These are phyloP conservation scores for Lamellibrachia columna DNA, from an alignment of 2,888 invertebrate genomes.

Conservation along the genomic window DNA sequence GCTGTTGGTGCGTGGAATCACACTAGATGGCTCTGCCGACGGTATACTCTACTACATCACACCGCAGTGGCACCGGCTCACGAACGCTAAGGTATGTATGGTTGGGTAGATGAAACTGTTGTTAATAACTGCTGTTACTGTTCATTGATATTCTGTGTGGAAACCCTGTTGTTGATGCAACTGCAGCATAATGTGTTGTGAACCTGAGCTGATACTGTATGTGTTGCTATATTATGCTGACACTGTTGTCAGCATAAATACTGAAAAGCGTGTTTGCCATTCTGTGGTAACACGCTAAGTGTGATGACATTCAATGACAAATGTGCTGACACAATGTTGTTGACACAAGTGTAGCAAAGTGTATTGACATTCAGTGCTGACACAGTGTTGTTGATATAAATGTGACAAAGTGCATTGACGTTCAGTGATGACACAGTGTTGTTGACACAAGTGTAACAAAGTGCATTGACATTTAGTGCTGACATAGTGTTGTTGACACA, in stretches of 20 bases:
- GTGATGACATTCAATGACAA: background rate
- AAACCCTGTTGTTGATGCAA: background rate
- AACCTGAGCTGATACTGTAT: too few species aligned
- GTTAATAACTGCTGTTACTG: background rate
- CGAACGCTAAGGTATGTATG: slow-evolving; percentile 20
- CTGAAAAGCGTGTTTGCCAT: too few species aligned
- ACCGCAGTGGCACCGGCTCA: slow-evolving; percentile 55
- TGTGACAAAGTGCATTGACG: too few species aligned
- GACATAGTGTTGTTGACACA: background rate
- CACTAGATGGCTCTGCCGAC: slow-evolving; percentile 52
- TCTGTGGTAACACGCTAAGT: background rate
- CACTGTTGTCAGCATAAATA: too few species aligned
- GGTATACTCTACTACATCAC: slow-evolving; percentile 58
- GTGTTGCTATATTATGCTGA: too few species aligned
- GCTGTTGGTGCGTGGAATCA: slow-evolving; percentile 54
- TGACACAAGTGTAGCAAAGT: background rate
- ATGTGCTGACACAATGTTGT: background rate
- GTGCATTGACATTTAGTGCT: too few species aligned
- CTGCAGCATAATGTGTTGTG: background rate
- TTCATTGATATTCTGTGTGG: background rate
- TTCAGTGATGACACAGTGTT: too few species aligned
- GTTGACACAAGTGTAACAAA: too few species aligned
- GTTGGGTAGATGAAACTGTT: background rate
- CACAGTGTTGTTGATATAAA: background rate
- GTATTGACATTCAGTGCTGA: background rate